Base-by-base conservation (phyloP, 2,113 vertebrate species). In the Empidonax alnorum region DNA sequence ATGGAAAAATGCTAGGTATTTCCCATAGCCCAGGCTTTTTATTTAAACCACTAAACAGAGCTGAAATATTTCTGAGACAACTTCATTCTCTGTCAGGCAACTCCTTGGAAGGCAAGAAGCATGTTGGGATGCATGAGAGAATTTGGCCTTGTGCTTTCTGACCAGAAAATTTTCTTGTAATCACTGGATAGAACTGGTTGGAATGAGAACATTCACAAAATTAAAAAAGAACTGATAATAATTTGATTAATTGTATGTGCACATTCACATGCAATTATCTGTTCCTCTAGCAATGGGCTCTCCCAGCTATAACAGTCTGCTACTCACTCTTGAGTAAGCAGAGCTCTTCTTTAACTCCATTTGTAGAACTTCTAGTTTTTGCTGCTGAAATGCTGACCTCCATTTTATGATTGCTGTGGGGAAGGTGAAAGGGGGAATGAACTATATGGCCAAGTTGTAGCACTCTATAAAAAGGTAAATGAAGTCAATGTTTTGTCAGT, bases 51-150 rank as follows among this genome's bases (percentile, higher is more conserved):
- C 55, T 81, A 74, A 46, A 46, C 49, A 81, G 76, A 88, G 82
- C 68, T 94, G 76, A 96, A 94, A 81, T 82, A 89, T 82, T 92
- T 93, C 80, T 84, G 49, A 94, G 91, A 94, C 72, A 88, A 90
- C 65, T 90, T 67, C 27, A 88, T 86, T 89, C 44, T 92, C 44
- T 78, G 50, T 35, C 78, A 91, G 61, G 46, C 82, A 96, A 72
- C 22, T 63, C 59, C 56, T 83, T 85, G 85, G 90, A 97, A 96
- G 47, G 73, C 47, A 93, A 68, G 24, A 77, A 81, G 31, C 52
- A 84, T 69, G 28, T 10, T 74, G 35, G 56, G 83, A 90, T 68
- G 31, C 25, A 77, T 23, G 25, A 86, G 24, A 90, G n/a, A 86
- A 84, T 52, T 30, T 86, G 61, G 79, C 88, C 69, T 81, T 46